Conservation (phyloP, 2,888 invertebrate species). For the Drosophila lutescens region DNA sequence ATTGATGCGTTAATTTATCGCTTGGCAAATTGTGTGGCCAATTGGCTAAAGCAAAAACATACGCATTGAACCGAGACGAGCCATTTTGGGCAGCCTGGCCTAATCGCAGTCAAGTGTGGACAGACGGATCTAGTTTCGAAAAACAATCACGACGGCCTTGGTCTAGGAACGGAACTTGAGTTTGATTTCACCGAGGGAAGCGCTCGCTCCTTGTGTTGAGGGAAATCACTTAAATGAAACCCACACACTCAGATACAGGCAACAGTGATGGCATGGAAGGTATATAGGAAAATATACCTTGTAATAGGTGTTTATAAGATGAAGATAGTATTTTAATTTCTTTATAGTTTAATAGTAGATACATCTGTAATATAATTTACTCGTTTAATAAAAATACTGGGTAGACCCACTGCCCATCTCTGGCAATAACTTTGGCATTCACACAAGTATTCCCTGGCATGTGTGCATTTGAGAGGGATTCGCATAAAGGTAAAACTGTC, state of each 20-base stretch:
- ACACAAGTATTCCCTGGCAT: slow-evolving; percentile 5
- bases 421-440: not conserved
- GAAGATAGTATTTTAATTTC: no score
- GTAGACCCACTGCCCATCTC: no score
- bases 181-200: slow-evolving; percentile 12
- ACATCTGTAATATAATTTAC: no score
- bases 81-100: slow-evolving; percentile 24
- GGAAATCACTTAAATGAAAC: slow-evolving; percentile 67
- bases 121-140: slow-evolving; percentile 57
- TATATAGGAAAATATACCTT: no score
- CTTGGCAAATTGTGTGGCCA: slow-evolving; percentile 80
- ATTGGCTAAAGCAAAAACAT: slow-evolving; percentile 67
- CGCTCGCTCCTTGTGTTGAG: slow-evolving; percentile 46
- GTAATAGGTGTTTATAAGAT: no score
- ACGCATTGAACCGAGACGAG: slow-evolving; percentile 53
- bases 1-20: slow-evolving; percentile 80
- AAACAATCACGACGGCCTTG: slow-evolving; percentile 54
- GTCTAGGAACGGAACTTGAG: slow-evolving; percentile 11
- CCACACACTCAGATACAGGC: not conserved
- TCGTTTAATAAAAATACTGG: no score
- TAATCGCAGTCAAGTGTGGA: slow-evolving; percentile 59
- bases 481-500: slow-evolving; percentile 74
- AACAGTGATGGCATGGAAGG: not conserved
- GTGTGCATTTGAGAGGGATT: slow-evolving; percentile 58
- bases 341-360: no score